Base-by-base conservation (phyloP, 2,888 invertebrate genomes). In the Oxyteleia sp. region DNA sequence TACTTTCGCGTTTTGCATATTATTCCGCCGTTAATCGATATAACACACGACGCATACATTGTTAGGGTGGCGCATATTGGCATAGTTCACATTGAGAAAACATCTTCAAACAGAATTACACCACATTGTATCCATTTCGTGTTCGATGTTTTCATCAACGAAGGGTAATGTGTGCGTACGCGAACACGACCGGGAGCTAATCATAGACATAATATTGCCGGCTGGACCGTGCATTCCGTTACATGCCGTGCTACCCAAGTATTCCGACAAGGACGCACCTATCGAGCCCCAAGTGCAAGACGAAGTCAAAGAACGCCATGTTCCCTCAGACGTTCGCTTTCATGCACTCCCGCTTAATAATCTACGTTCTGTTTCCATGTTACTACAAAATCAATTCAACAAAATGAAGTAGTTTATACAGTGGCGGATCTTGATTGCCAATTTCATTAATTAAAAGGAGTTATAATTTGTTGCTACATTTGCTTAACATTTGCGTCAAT, bases 171-270 rank as follows among this genome's bases (percentile, higher is more conserved):
- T 69, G 74, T 55, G 74, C 74, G 69, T 69, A 26, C 55, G 69
- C 69, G 61, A 81, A 68, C 61, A 82, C 64, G 69, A 71, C 43
- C 41, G 71, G 64, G 61, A 69, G 82, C 82, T 82, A 82, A 82
- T 82, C 82, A 82, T 82, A 82, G 82, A 82, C 75, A 82, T 82
- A 82, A 82, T 82, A 82, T 82, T 75, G 82, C 82, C 75, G 75
- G 75, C 82, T 75, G 82, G 75, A 69, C 82, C 66, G 66, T 71
- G 82, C 75, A 71, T 82, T 76, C 82, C 82, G 75, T 82, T 82
- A 81, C 71, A 51, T 66, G 45, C 32, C 38, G 18, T 13, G 41
- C 74, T 68, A 68, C 63, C 68, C 74, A 81, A 74, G 74, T 74
- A 74, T 72, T 63, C 63, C 51, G 72, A 63, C 72, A 26, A 53